Evolutionary conservation across 1,140 invertebrate genomes (phyloP).

Genomic region (Drosophila sp.): DNA sequence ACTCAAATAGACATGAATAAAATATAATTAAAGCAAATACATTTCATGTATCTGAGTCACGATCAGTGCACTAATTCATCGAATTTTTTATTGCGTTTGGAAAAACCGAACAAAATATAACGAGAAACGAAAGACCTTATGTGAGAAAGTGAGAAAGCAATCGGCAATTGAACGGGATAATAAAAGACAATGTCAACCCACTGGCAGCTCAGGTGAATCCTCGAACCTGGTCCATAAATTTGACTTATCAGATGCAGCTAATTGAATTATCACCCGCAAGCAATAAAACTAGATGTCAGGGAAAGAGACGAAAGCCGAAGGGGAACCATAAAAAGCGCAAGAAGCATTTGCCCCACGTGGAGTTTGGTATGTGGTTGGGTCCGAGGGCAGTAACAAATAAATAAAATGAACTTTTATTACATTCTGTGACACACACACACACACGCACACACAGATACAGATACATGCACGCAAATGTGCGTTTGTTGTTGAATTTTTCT

Average conservation of each 20-base stretch:
- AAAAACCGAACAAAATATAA: too few relatives aligned
- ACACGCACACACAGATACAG: slow-evolving; percentile 15
- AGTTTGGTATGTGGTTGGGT: slow-evolving; percentile 15
- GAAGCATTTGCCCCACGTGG: slow-evolving; percentile 4
- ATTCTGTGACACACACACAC: not conserved
- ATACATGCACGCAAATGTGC: slow-evolving; percentile 18
- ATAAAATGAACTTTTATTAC: slow-evolving; percentile 67
- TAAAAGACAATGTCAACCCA: slow-evolving; percentile 6
- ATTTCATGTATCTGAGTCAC: too few relatives aligned
- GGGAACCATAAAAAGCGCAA: slow-evolving; percentile 26
- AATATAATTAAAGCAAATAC: not conserved
- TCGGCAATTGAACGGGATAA: not conserved
- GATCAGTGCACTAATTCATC: too few relatives aligned
- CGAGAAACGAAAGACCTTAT: not conserved
- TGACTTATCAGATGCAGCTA: slow-evolving; percentile 56
- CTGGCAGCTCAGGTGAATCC: slow-evolving; percentile 6
- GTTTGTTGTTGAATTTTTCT: slow-evolving; percentile 10
- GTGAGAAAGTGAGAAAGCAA: not conserved
- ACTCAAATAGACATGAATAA: too few relatives aligned
- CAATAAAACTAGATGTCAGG: slow-evolving; percentile 36
- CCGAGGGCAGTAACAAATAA: slow-evolving; percentile 50
- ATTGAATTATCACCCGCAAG: slow-evolving; percentile 67
- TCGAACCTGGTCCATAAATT: slow-evolving; percentile 49
- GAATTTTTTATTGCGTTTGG: too few relatives aligned
- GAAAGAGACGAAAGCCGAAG: too few relatives aligned